phyloP scores from a whole-genome alignment of 2,797 vertebrate species.

The Bufotes viridis region DNA sequence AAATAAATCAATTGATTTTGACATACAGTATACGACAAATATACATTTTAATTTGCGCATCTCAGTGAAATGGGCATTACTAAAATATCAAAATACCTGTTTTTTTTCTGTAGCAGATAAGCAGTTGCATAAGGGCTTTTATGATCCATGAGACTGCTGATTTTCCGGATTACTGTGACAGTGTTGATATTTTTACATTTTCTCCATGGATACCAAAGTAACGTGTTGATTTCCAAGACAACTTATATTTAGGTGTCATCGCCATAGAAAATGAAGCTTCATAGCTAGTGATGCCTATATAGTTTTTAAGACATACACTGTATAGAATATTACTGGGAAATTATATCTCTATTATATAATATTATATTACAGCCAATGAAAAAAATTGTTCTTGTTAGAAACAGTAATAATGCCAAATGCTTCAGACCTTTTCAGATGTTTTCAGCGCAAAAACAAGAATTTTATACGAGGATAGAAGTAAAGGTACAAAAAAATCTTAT shows the following conservation, averaged over 20 bases:
- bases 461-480: background rate
- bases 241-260: constrained; percentile 32
- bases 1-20: no score
- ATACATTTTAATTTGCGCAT: background rate
- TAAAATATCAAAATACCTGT: background rate
- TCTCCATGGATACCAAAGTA: constrained; percentile 25
- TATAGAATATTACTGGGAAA: background rate
- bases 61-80: background rate
- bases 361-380: background rate
- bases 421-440: background rate
- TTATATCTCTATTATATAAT: background rate
- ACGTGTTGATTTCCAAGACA: constrained; percentile 31
- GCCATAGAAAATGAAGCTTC: background rate
- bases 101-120: background rate
- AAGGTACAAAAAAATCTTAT: background rate
- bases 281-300: background rate
- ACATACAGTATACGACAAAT: no score
- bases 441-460: background rate
- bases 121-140: background rate
- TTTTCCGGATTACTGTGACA: background rate
- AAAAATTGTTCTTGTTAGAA: background rate
- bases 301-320: background rate
- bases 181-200: constrained; percentile 28
- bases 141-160: background rate
- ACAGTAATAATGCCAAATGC: background rate